Evolutionary conservation across 2,797 vertebrate species (phyloP).

Genomic region (Argentina silus): DNA sequence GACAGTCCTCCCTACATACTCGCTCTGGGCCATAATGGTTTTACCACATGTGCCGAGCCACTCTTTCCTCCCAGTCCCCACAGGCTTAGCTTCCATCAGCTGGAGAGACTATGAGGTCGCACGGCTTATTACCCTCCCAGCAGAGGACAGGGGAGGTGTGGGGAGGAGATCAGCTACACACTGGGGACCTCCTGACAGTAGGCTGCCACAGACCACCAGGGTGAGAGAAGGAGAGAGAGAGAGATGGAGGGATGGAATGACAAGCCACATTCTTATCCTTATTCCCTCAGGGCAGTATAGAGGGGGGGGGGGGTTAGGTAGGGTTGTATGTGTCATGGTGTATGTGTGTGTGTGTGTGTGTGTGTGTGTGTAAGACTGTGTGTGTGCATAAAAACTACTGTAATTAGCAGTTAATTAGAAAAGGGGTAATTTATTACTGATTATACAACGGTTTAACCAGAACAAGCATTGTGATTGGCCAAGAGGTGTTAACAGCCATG

Average conservation of each 20-base stretch:
- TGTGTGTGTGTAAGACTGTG: constrained; percentile 18
- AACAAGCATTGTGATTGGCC: too few relatives aligned
- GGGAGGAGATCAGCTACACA: constrained; percentile 68
- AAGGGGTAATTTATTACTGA: too few relatives aligned
- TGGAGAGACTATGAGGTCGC: constrained; percentile 54
- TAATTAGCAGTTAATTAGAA: neutral
- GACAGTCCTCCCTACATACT: neutral
- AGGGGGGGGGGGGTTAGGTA: neutral
- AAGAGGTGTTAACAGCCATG: too few relatives aligned
- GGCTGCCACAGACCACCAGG: constrained; percentile 75
- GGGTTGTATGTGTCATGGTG: neutral
- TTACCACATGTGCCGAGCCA: constrained; percentile 49
- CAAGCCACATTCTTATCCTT: constrained; percentile 58
- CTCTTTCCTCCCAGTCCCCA: constrained; percentile 52
- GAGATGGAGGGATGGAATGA: constrained; percentile 51
- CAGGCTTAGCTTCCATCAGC: constrained; percentile 65
- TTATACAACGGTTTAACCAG: too few relatives aligned
- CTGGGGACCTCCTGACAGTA: constrained; percentile 62
- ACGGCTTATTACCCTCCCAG: constrained; percentile 68
- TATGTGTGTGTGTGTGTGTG: constrained; percentile 20
- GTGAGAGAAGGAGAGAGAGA: constrained; percentile 33
- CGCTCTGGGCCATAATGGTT: constrained; percentile 52
- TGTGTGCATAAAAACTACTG: too few relatives aligned
- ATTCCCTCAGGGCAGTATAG: constrained; percentile 30
- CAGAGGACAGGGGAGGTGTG: constrained; percentile 64